Conservation (phyloP, 37 sponge, comb jelly and placozoan species). For the Cliona cf. orientalis region DNA sequence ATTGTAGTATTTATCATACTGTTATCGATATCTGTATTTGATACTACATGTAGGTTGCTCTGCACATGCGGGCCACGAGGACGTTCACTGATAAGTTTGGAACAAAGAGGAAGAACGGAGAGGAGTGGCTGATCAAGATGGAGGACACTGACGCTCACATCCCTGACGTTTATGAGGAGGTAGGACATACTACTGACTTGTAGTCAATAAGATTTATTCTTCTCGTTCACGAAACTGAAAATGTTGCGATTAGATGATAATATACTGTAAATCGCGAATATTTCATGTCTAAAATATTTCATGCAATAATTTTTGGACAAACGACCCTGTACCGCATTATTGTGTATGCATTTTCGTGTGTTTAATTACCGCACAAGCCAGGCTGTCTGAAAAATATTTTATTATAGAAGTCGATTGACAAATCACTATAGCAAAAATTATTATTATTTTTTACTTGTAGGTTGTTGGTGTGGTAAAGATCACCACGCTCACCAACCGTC, state of each 20-base stretch:
- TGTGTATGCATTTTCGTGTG: no score
- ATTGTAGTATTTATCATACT: no score
- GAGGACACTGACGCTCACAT: constrained; percentile 99
- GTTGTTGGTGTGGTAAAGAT: constrained; percentile 83
- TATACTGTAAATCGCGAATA: no score
- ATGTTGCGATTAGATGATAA: neutral
- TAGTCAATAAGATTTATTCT: neutral
- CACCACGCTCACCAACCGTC: constrained; percentile 96
- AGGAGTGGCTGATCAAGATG: constrained; percentile 99
- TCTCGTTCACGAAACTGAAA: neutral
- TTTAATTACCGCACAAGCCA: no score
- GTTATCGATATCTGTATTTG: no score
- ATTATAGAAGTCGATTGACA: neutral
- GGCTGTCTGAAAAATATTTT: neutral
- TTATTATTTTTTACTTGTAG: neutral
- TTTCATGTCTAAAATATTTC: no score
- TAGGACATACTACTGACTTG: neutral
- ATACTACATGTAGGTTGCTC: constrained; percentile 85
- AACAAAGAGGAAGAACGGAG: constrained; percentile 93
- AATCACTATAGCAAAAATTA: neutral
- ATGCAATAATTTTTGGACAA: no score
- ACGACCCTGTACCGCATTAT: no score
- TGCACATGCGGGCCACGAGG: constrained; percentile 94
- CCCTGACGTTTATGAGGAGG: constrained; percentile 98
- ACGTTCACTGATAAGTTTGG: constrained; percentile 89